A percentile compares a stretch with the other conserved stretches of the same genome.
These are phyloP conservation scores for Staurois parvus DNA, from an alignment of 2,797 vertebrate species.

Conservation along the genomic window DNA sequence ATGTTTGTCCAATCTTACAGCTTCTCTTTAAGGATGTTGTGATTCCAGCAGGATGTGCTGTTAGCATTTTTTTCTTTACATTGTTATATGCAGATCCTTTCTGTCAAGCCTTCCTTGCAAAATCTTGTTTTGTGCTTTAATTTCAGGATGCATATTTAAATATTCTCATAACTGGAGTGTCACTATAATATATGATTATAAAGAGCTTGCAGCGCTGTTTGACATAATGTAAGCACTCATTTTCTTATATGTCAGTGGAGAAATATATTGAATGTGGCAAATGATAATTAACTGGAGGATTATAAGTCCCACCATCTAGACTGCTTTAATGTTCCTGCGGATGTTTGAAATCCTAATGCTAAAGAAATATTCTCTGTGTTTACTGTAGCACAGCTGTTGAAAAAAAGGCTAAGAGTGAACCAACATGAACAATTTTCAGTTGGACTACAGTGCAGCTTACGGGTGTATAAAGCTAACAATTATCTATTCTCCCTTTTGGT, in stretches of 20 bases:
- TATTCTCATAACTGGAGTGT: constrained; percentile 41
- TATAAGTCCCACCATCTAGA: constrained; percentile 3
- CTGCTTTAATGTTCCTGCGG: constrained; percentile 10
- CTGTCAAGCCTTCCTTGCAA: neutral
- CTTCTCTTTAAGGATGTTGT: too few relatives aligned
- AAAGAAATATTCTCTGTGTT: constrained; percentile 8
- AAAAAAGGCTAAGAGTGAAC: neutral
- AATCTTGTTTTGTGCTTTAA: constrained; percentile 23
- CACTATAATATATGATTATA: constrained; percentile 41
- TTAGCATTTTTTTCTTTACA: too few relatives aligned
- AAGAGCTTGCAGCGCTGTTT: constrained; percentile 37
- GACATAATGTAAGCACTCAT: constrained; percentile 51
- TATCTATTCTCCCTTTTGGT: too few relatives aligned
- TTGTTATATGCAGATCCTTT: too few relatives aligned
- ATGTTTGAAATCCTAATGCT: constrained; percentile 12
- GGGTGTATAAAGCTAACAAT: too few relatives aligned
- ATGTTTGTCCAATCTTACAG: too few relatives aligned
- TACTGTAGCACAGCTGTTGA: neutral
- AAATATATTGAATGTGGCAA: constrained; percentile 48
- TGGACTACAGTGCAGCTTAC: too few relatives aligned
- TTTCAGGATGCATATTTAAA: constrained; percentile 7
- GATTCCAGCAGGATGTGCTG: too few relatives aligned
- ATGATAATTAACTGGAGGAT: constrained; percentile 48
- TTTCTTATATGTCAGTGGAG: constrained; percentile 26
- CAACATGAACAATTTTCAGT: too few relatives aligned